Evolutionary conservation across 2,113 vertebrate genomes (phyloP).

Genomic region (Urocitellus parryii): DNA sequence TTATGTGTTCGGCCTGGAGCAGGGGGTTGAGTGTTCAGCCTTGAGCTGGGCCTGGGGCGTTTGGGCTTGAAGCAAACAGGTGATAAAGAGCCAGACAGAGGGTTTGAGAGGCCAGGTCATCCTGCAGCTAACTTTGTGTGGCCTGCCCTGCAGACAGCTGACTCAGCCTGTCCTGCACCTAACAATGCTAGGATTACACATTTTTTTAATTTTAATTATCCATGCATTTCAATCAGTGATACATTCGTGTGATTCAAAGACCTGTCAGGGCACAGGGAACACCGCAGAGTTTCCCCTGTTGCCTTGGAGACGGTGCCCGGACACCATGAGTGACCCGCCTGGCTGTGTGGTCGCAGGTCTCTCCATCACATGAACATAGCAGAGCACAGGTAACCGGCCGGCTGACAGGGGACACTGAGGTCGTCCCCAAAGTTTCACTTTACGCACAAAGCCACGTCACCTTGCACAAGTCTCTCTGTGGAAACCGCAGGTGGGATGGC

Average conservation of each 20-base stretch:
- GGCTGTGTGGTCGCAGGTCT: not conserved
- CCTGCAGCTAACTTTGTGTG: too few species aligned
- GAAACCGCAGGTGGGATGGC: not conserved
- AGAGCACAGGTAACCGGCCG: not conserved
- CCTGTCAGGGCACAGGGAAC: too few species aligned
- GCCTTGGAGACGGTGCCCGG: not conserved
- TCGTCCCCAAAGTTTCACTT: not conserved
- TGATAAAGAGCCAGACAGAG: too few species aligned
- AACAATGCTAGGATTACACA: not conserved
- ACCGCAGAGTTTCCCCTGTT: not conserved
- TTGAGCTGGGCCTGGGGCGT: too few species aligned
- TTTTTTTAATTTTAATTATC: slow-evolving; percentile 2
- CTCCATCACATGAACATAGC: not conserved
- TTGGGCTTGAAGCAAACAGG: too few species aligned
- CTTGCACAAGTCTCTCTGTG: not conserved
- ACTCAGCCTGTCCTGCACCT: too few species aligned
- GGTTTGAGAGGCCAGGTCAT: too few species aligned
- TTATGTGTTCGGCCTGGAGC: too few species aligned
- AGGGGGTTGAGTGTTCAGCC: too few species aligned
- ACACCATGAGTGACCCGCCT: not conserved
- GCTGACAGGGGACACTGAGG: too few species aligned
- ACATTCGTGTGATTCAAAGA: not conserved
- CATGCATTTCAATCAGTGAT: not conserved
- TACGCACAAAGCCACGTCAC: not conserved
- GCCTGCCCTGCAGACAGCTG: too few species aligned